Conservation (phyloP, 2,888 invertebrate genomes). For the Drosophila nigricruria region DNA sequence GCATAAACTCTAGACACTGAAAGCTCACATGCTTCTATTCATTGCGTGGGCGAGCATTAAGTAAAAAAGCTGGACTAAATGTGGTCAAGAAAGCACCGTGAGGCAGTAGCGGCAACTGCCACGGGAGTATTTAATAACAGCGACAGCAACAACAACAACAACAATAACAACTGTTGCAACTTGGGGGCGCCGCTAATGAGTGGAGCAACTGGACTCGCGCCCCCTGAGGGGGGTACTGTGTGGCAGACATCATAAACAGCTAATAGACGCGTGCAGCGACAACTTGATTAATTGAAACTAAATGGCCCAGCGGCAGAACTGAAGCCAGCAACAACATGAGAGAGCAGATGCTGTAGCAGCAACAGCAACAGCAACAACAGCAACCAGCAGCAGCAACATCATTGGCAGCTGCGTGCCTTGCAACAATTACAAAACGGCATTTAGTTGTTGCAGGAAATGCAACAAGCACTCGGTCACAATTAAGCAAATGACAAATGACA, state of each 20-base stretch:
- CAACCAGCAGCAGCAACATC: constrained; percentile 1
- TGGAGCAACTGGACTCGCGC: constrained; percentile 22
- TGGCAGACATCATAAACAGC: constrained; percentile 71
- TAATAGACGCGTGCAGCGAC: constrained; percentile 80
- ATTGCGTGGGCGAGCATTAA: constrained; percentile 5
- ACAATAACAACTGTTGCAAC: constrained; percentile 28
- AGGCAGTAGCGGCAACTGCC: constrained; percentile 76
- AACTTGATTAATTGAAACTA: constrained; percentile 80
- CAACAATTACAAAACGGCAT: constrained; percentile 75
- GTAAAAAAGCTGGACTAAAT: constrained; percentile 17
- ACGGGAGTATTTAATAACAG: constrained; percentile 52
- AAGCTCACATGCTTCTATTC: neutral
- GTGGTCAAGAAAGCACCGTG: constrained; percentile 48
- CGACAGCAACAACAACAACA: neutral
- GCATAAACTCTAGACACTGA: too few relatives aligned
- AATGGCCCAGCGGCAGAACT: constrained; percentile 61
- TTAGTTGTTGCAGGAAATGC: constrained; percentile 54
- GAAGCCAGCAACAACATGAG: constrained; percentile 1
- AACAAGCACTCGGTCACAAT: constrained; percentile 66
- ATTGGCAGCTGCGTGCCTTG: constrained; percentile 57
- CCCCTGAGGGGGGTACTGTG: constrained; percentile 8
- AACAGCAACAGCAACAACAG: neutral
- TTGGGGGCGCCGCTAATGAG: constrained; percentile 76
- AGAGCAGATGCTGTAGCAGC: constrained; percentile 18
- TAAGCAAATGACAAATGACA: constrained; percentile 80